These are phyloP conservation scores for Eupithecia dodoneata DNA, from an alignment of 2,888 invertebrate genomes.

Conservation along the genomic window DNA sequence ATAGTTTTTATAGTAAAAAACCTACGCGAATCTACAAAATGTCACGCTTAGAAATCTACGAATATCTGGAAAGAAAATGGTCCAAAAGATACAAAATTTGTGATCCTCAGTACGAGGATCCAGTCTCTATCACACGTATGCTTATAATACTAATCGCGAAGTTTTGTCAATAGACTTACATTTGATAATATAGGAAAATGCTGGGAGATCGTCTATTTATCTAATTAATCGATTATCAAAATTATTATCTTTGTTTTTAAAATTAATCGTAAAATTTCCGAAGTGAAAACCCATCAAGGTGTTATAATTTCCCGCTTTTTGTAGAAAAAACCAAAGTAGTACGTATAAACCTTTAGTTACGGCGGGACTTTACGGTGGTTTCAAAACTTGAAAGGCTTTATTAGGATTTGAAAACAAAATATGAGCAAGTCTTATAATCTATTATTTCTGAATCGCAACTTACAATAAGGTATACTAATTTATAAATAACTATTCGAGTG, in stretches of 20 bases:
- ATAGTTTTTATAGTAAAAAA: neutral
- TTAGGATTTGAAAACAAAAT: constrained; percentile 31
- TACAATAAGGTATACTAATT: neutral
- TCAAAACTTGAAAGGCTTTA: neutral
- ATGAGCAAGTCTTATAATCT: constrained; percentile 60
- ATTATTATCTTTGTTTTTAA: constrained; percentile 37
- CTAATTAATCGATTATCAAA: constrained; percentile 23
- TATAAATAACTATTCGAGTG: constrained; percentile 69
- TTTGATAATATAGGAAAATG: constrained; percentile 50
- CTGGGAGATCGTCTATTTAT: constrained; percentile 51
- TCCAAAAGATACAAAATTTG: constrained; percentile 11
- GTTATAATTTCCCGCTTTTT: neutral
- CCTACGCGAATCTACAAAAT: neutral
- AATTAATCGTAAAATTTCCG: neutral
- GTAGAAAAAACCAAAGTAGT: constrained; percentile 10
- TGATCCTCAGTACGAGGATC: constrained; percentile 43
- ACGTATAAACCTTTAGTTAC: neutral
- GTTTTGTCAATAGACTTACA: constrained; percentile 51
- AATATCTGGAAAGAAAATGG: constrained; percentile 19
- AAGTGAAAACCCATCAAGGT: neutral
- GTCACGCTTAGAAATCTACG: neutral
- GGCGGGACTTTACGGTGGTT: neutral
- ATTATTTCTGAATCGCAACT: constrained; percentile 26
- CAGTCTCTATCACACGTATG: constrained; percentile 72
- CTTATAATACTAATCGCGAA: constrained; percentile 62